Evolutionary conservation across 2,888 invertebrate species (phyloP), one percentile per base, ranked within the genome.

Genomic region (Volucella inflata): DNA sequence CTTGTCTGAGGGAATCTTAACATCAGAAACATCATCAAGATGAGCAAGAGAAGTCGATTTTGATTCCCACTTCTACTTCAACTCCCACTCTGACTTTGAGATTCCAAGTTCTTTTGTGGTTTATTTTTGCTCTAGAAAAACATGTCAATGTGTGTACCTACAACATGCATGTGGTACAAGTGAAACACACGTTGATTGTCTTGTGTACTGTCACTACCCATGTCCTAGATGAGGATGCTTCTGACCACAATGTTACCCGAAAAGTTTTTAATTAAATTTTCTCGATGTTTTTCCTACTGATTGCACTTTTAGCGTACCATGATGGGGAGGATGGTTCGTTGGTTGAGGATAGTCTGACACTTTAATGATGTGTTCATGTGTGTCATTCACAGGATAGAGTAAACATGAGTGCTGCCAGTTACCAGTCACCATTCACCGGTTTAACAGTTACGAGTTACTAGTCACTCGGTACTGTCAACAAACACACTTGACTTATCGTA

Each of bases 211-310:
- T 57, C 11, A 14, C 14, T 40, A 38, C 38, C 12, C 48, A 17
- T 17, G n/a, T 55, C 11, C 68, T 44, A 46, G 42, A 16, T n/a
- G 30, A 55, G 57, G 65, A 16, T 65, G 51, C 42, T 57, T 30
- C 57, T 38, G 46, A n/a, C 38, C 46, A 53, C 46, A 44, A 57
- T 17, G 64, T 62, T 70, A 74, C 65, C 70, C 81, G 42, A 76
- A 80, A 85, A 85, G 84, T 80, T 85, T 85, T 81, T 85, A 80
- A 85, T 85, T 85, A 85, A 85, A 85, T 80, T 76, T 71, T 42
- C 81, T 81, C 44, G 14, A 76, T 85, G 76, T 81, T 85, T 85
- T 84, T 85, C 81, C 75, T 85, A 76, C 75, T 81, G 80, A 85
- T 85, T 85, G 81, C 71, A 85, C 48, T 72, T 81, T 85, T 76